A percentile compares a stretch with the other conserved stretches of the same genome.
Evolutionary conservation across 2,888 invertebrate species (phyloP).

Genomic region (Chaitophorus viminalis): DNA sequence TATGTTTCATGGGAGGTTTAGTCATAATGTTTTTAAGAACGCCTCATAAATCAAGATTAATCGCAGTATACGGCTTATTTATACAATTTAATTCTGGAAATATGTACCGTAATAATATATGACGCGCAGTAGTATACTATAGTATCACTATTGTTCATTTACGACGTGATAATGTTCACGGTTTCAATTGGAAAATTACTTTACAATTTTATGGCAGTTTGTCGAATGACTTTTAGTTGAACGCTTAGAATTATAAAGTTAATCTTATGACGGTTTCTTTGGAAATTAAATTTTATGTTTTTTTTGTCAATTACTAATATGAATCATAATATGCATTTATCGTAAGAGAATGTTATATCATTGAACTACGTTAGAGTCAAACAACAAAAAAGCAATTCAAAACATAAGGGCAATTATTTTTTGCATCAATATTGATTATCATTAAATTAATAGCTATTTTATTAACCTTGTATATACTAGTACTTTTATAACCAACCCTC

Average conservation of each 20-base stretch:
- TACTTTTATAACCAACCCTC: neutral
- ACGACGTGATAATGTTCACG: conserved; percentile 7
- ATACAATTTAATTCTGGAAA: neutral
- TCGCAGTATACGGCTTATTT: conserved; percentile 4
- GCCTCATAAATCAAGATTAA: conserved; percentile 36
- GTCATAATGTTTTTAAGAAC: conserved; percentile 23
- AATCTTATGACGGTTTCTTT: conserved; percentile 11
- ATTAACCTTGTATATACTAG: neutral
- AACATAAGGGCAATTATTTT: neutral
- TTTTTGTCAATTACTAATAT: neutral
- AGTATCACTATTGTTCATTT: neutral
- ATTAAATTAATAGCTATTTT: conserved; percentile 21
- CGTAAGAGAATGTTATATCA: neutral
- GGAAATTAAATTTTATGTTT: neutral
- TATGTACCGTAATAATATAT: neutral
- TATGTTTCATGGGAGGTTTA: neutral
- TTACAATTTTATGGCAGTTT: conserved; percentile 12
- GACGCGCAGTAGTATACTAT: neutral
- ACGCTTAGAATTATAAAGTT: conserved; percentile 14
- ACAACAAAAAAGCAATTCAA: neutral
- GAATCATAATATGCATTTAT: neutral
- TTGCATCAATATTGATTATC: neutral
- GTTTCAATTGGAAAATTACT: neutral
- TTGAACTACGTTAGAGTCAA: neutral
- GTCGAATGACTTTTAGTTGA: neutral